Evolutionary conservation across 2,113 vertebrate genomes (phyloP).

Genomic region (Buteo buteo): DNA sequence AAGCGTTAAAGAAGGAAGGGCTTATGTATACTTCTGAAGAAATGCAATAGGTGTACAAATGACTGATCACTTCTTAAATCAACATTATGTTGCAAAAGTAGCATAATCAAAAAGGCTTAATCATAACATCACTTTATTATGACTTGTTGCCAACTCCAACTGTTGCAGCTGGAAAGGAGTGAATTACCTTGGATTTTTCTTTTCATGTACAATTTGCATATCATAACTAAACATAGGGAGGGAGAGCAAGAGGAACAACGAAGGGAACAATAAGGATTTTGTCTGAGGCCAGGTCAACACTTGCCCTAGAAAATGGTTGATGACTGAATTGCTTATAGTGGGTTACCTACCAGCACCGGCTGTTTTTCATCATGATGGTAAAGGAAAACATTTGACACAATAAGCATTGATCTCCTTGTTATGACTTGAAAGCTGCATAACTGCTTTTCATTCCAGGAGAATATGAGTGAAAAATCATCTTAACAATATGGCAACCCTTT

Average conservation of each 20-base stretch:
- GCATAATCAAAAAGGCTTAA: background rate
- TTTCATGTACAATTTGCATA: constrained; percentile 3
- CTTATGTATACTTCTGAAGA: background rate
- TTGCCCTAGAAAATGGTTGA: background rate
- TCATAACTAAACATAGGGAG: background rate
- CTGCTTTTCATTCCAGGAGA: constrained; percentile 8
- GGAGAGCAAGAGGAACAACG: background rate
- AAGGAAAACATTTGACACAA: constrained; percentile 8
- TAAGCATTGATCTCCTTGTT: background rate
- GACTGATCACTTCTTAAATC: background rate
- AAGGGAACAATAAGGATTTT: constrained; percentile 16
- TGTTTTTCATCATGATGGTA: constrained; percentile 33
- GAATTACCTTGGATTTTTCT: constrained; percentile 13
- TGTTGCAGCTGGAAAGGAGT: background rate
- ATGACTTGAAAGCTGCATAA: constrained; percentile 17
- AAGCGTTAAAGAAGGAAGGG: background rate
- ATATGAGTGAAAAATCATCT: background rate
- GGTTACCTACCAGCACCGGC: background rate
- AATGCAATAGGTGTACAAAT: background rate
- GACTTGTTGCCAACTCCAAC: background rate
- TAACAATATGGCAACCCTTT: background rate
- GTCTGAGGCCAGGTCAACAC: constrained; percentile 29
- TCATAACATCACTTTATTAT: background rate
- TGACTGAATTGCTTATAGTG: constrained; percentile 8
- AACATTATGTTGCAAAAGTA: background rate